Evolutionary conservation across 2,113 vertebrate genomes (phyloP), one percentile per base, ranked within the genome.

Genomic region (Engystomops pustulosus): DNA sequence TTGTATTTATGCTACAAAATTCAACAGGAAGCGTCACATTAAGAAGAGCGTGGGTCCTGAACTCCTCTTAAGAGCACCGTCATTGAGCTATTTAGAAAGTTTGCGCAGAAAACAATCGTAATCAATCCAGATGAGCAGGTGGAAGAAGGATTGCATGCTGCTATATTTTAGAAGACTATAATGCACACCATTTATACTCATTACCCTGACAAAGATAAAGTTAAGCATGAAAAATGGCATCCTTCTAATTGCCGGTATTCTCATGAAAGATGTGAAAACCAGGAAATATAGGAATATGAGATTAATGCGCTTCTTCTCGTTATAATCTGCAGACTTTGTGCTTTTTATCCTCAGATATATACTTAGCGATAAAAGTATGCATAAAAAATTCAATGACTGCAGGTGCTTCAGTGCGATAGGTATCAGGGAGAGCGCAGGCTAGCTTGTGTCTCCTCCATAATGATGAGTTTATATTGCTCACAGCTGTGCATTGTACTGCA

Each of bases 131-230:
- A 79, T 79, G 49, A 78, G 75, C 83, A 85, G 83, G 74, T 79
- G 82, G 82, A 79, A 85, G 65, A 79, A 78, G 47, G 65, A 79
- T 70, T 34, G 62, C 75, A 70, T 34, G 44, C 83, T 55, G 34
- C 75, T 69, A 58, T 85, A 85, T 85, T 69, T 69, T 85, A 85
- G 83, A 85, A 85, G 65, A 85, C 49, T 79, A 85, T 85, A 85
- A 85, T 85, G 83, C 25, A 70, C 60, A 79, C 83, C 83, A 85
- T 85, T 85, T 85, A 85, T 85, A 79, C 75, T 85, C 83, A 85
- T 85, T 85, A 85, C 83, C 75, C 70, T 85, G 83, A 85, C 83
- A 85, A 85, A 85, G 83, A 79, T 85, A 85, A 69, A 84, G 62
- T 85, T 79, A 85, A 85, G 83, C 62, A 85, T 85, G 83, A 85